Percentiles rank a stretch among this genome's conserved stretches.
Evolutionary conservation across 2,113 vertebrate species (phyloP).

Genomic region (Hippocampus barbouri): DNA sequence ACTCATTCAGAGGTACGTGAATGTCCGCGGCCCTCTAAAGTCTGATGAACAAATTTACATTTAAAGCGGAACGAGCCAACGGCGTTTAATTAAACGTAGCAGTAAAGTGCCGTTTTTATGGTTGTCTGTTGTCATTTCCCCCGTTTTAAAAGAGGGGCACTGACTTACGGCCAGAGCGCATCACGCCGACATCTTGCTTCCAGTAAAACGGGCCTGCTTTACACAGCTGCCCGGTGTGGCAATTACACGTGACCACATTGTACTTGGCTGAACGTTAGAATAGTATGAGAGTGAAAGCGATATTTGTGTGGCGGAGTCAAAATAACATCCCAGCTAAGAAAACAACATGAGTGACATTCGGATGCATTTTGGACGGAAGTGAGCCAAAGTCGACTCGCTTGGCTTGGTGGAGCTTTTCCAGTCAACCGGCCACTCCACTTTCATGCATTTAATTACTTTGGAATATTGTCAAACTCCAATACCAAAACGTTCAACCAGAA

Average conservation of each 20-base stretch:
- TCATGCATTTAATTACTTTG: neutral
- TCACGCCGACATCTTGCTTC: conserved; percentile 37
- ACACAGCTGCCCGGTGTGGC: conserved; percentile 49
- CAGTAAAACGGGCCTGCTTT: conserved; percentile 39
- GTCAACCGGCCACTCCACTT: neutral
- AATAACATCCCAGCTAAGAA: conserved; percentile 40
- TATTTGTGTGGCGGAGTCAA: conserved; percentile 35
- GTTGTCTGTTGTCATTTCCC: conserved; percentile 33
- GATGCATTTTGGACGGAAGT: neutral
- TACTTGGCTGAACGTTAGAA: conserved; percentile 27
- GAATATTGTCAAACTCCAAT: too few relatives aligned
- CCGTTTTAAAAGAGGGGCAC: conserved; percentile 30
- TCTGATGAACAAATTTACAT: conserved; percentile 53
- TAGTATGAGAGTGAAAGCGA: conserved; percentile 27
- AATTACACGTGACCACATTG: conserved; percentile 43
- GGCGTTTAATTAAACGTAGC: conserved; percentile 38
- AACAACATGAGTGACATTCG: conserved; percentile 22
- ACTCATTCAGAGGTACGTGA: neutral
- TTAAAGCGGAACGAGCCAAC: conserved; percentile 51
- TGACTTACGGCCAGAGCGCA: conserved; percentile 53
- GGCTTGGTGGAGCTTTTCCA: conserved; percentile 10
- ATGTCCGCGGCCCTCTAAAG: neutral
- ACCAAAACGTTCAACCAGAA: too few relatives aligned
- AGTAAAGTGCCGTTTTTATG: conserved; percentile 12
- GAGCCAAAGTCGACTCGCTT: conserved; percentile 10